A percentile compares a stretch with the other conserved stretches of the same genome.
Evolutionary conservation across 2,113 vertebrate genomes (phyloP).

Genomic region (Ceuthmochares aereus): DNA sequence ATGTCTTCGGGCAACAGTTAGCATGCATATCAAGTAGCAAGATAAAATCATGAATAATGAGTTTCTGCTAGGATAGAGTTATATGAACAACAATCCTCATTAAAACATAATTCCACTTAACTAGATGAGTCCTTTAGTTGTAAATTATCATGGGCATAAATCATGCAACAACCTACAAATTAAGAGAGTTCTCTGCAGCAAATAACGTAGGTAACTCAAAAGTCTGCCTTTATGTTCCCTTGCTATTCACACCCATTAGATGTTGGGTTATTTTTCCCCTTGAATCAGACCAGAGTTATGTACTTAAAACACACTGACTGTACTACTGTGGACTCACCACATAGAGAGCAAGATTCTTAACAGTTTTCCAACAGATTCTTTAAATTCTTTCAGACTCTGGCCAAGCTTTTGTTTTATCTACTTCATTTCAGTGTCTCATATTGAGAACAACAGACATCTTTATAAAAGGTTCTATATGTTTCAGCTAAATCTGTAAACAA

Average conservation of each 20-base stretch:
- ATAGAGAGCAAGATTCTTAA: background rate
- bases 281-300: background rate
- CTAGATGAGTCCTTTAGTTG: background rate
- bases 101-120: constrained; percentile 7
- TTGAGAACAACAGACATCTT: background rate
- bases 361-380: constrained; percentile 11
- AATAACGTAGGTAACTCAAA: background rate
- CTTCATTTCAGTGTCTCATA: background rate
- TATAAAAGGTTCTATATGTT: background rate
- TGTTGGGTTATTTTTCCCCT: background rate
- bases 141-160: background rate
- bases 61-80: constrained; percentile 25
- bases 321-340: background rate
- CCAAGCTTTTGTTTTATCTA: background rate
- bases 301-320: background rate
- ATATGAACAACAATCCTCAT: constrained; percentile 23
- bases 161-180: background rate
- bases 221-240: background rate
- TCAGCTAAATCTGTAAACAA: background rate
- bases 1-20: constrained; percentile 6
- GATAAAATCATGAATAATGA: constrained; percentile 58
- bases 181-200: background rate
- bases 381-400: constrained; percentile 2
- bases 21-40: background rate
- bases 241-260: background rate